Percentiles rank a stretch among this genome's conserved stretches.
phyloP scores from a whole-genome alignment of 2,888 invertebrate species.

The Dryocosmus kuriphilus region DNA sequence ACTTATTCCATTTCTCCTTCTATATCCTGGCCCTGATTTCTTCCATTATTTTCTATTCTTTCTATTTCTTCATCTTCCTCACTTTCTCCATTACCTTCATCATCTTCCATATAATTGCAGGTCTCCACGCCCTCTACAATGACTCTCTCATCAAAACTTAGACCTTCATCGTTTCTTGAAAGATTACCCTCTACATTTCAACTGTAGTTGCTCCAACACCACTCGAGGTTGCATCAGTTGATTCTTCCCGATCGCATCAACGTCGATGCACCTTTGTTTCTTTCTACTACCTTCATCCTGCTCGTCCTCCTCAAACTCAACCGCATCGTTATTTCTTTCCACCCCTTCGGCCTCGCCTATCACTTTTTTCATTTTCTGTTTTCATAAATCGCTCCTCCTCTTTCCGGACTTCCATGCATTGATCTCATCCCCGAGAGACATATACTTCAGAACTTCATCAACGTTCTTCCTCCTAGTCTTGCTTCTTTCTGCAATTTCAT shows the following conservation, averaged over 20 bases:
- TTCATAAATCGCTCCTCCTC: constrained; percentile 41
- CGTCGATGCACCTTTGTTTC: constrained; percentile 54
- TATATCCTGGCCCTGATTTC: constrained; percentile 6
- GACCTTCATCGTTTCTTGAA: background rate
- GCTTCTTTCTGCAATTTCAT: constrained; percentile 40
- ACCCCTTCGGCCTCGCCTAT: constrained; percentile 29
- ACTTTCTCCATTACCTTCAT: constrained; percentile 52
- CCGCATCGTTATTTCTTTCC: constrained; percentile 24
- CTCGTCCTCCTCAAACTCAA: constrained; percentile 23
- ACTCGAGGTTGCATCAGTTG: constrained; percentile 73
- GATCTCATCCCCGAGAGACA: constrained; percentile 54
- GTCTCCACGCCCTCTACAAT: background rate
- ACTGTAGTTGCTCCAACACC: constrained; percentile 71
- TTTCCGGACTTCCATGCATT: constrained; percentile 52
- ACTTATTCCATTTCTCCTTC: no score
- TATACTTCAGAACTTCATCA: constrained; percentile 45
- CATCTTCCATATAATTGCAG: constrained; percentile 33
- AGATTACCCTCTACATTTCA: constrained; percentile 41
- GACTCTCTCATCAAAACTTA: background rate
- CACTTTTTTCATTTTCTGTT: constrained; percentile 43
- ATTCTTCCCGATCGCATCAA: constrained; percentile 67
- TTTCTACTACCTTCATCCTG: constrained; percentile 34
- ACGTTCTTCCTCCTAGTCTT: constrained; percentile 64
- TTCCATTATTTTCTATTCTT: constrained; percentile 54
- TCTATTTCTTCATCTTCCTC: constrained; percentile 54